Evolutionary conservation across 1,140 invertebrate species (phyloP).

Genomic region (Rhyzopertha dominica): DNA sequence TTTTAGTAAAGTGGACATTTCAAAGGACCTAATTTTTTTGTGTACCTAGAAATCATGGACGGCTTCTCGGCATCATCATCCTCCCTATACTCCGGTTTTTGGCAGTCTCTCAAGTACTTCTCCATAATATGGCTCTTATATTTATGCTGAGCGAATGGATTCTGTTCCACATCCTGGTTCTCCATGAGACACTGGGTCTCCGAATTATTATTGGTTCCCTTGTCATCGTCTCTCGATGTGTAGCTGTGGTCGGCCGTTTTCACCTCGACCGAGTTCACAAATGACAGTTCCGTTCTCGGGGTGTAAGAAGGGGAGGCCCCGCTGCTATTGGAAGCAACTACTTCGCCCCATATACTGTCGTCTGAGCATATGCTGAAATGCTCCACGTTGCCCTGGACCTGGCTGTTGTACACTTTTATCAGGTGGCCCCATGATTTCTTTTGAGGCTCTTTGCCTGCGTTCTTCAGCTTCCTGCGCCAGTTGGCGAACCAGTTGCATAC

Average conservation of each 20-base stretch:
- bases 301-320: conserved; percentile 30
- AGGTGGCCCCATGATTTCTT: conserved; percentile 65
- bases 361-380: conserved; percentile 69
- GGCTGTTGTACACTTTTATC: conserved; percentile 66
- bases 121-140: conserved; percentile 56
- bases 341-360: conserved; percentile 68
- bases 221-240: conserved; percentile 13
- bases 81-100: conserved; percentile 32
- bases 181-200: too few species aligned
- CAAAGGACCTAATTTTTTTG: too few species aligned
- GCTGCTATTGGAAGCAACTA: too few species aligned
- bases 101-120: conserved; percentile 48
- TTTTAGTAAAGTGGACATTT: too few species aligned
- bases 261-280: conserved; percentile 11
- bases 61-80: conserved; percentile 42
- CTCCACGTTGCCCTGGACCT: conserved; percentile 65
- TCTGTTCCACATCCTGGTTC: conserved; percentile 21
- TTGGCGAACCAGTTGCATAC: conserved; percentile 76
- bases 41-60: conserved; percentile 53
- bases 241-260: conserved; percentile 29
- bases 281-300: conserved; percentile 29
- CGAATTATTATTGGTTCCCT: conserved; percentile 18
- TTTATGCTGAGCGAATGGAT: conserved; percentile 43
- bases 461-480: conserved; percentile 67
- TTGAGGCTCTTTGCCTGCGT: conserved; percentile 58